phyloP scores from a whole-genome alignment of 2,888 invertebrate genomes.

The Salpingus planirostris region DNA sequence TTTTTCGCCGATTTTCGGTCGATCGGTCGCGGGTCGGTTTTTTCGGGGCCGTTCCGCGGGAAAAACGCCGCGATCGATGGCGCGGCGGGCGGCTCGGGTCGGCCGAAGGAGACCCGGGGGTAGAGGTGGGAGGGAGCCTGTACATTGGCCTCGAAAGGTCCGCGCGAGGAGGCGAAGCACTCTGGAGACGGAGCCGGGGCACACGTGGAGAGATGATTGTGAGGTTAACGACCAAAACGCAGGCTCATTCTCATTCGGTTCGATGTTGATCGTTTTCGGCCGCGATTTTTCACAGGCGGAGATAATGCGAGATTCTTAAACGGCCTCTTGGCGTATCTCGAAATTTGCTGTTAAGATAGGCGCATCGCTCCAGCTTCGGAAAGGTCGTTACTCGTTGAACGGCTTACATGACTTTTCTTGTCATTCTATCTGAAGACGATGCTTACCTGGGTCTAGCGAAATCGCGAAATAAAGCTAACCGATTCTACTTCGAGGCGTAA shows the following conservation, averaged over 20 bases:
- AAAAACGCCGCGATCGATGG: background rate
- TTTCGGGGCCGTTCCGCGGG: constrained; percentile 1
- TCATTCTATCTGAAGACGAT: too few relatives aligned
- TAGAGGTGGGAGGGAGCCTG: constrained; percentile 15
- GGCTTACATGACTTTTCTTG: too few relatives aligned
- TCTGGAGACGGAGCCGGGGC: constrained; percentile 20
- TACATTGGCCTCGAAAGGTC: constrained; percentile 32
- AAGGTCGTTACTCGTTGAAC: constrained; percentile 15
- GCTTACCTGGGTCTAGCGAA: too few relatives aligned
- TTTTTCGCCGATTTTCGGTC: constrained; percentile 2
- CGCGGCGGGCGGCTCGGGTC: constrained; percentile 6
- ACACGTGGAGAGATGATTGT: constrained; percentile 10
- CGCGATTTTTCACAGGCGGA: too few relatives aligned
- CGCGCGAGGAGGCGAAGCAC: constrained; percentile 36
- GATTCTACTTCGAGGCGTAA: too few relatives aligned
- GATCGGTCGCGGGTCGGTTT: constrained; percentile 6
- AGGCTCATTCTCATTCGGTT: too few relatives aligned
- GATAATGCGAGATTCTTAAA: too few relatives aligned
- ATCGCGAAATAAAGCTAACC: too few relatives aligned
- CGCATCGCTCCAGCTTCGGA: constrained; percentile 9
- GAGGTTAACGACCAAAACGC: constrained; percentile 7
- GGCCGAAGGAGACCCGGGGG: constrained; percentile 4
- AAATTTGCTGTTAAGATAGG: constrained; percentile 18
- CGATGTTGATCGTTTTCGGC: too few relatives aligned
- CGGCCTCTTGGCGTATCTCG: too few relatives aligned